Base-by-base conservation (phyloP, 2,797 vertebrate genomes). In the Cirrhinus molitorella region DNA sequence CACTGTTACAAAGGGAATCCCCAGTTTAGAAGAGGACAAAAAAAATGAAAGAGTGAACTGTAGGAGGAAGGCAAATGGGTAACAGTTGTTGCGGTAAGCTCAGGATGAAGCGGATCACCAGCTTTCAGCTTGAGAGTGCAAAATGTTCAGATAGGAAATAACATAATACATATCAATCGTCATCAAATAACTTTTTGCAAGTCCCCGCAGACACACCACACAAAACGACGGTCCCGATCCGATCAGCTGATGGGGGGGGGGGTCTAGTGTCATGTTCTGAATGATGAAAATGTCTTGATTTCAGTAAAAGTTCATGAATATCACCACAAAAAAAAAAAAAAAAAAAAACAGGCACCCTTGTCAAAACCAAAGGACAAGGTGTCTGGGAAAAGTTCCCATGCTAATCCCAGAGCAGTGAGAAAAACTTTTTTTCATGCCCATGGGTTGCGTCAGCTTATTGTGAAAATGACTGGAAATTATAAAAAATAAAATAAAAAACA, bases 161-260 rank as follows among this genome's bases (percentile, higher is more conserved):
- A 80, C 71, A 59, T 10, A 76, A 73, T 83, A 95, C 93, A 85
- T 86, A 95, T 94, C 82, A 95, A 92, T 93, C 88, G 88, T 87
- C 80, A 89, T 89, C 90, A 93, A 90, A 93, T 94, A 94, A 92
- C 37, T 68, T 85, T 77, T 77, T 61, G 61, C 67, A 82, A 74
- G n/a, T 40, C 34, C 31, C 45, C 8, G 53, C 76, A 86, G 70
- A 79, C 79, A 77, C 67, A 78, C 49, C 76, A 70, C 70, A 61
- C 19, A 5, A 83, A 73, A 66, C 9, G 28, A 66, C 57, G 31
- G 16, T 79, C 67, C 71, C 10, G 51, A 75, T 75, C 28, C 55
- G 17, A 21, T 77, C 57, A 10, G 63, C 76, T 73, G 68, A 68
- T 73, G 40, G 21, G 63, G 31, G n/a, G 31, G 3, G 49, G 34